Base-by-base conservation (phyloP, 2,888 invertebrate genomes). In the Heliconius sara region DNA sequence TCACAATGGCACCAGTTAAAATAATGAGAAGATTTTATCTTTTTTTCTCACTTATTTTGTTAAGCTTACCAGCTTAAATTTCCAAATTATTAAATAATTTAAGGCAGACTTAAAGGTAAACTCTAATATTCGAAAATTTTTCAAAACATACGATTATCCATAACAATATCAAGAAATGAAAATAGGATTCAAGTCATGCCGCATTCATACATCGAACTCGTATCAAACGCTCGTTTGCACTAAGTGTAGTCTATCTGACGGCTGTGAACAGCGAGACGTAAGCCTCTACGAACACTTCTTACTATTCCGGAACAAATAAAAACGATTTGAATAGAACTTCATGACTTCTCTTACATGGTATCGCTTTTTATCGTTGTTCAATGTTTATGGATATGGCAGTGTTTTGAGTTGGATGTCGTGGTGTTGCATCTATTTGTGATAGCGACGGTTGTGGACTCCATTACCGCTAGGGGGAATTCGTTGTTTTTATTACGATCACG, bases 161-260 rank as follows among this genome's bases (percentile, higher is more conserved):
- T 60, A 60, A n/a, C 52, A 52, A 1, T 7, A 60, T n/a, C 60
- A 60, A n/a, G n/a, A 60, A 34, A 39, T 39, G 57, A 39, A 77
- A 77, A 34, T 70, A 34, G 25, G 13, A 39, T 52, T 60, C 39
- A 22, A 25, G n/a, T 30, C n/a, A 72, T 65, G 84, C 75, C 87
- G 78, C 85, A 86, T 90, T 89, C 81, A 88, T 89, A 88, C 77
- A 86, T 88, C 89, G 80, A 76, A 86, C 90, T 90, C 91, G 89
- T 92, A 93, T 94, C 93, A 94, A 93, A 93, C 89, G 89, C 92
- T 94, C 94, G 93, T 94, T 94, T 93, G 92, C 91, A 90, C 91
- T 91, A 92, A 92, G 92, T 92, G 93, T 91, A 91, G 91, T 91
- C 88, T 83, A 89, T 91, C 92, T 92, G 90, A 89, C 86, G 89